These are phyloP conservation scores for Heterotis niloticus DNA, from an alignment of 2,113 vertebrate species.

Conservation along the genomic window DNA sequence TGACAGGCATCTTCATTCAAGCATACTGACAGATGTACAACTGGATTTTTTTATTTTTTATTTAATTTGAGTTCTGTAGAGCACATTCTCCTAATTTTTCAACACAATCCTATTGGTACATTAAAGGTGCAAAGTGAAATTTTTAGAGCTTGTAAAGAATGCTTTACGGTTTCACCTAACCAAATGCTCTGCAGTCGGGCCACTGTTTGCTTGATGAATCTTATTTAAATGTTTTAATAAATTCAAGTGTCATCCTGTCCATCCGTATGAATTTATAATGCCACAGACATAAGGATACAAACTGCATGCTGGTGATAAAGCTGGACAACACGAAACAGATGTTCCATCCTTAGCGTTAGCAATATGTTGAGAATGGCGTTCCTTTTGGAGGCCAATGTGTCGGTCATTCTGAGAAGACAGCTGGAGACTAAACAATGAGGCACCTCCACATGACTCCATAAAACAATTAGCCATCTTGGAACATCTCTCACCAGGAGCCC, in stretches of 20 bases:
- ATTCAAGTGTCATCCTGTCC: not conserved
- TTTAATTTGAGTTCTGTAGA: not conserved
- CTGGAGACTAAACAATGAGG: no score
- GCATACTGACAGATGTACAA: not conserved
- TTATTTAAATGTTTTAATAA: not conserved
- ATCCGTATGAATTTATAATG: not conserved
- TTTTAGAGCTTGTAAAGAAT: not conserved
- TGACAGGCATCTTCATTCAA: not conserved
- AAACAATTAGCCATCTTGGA: no score
- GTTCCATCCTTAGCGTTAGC: not conserved
- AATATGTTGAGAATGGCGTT: not conserved
- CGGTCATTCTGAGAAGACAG: no score
- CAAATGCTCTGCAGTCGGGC: not conserved
- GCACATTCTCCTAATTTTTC: not conserved
- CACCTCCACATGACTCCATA: no score
- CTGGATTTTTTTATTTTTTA: not conserved
- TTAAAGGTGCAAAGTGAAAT: not conserved
- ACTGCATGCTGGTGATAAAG: not conserved
- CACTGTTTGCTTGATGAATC: slow-evolving; percentile 5
- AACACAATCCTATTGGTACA: not conserved
- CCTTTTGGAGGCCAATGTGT: not conserved
- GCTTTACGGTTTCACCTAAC: not conserved
- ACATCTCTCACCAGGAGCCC: not conserved
- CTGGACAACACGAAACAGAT: not conserved
- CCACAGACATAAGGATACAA: not conserved